These are phyloP conservation scores for Harpegnathos saltator DNA, from an alignment of 1,140 invertebrate genomes.

Conservation along the genomic window DNA sequence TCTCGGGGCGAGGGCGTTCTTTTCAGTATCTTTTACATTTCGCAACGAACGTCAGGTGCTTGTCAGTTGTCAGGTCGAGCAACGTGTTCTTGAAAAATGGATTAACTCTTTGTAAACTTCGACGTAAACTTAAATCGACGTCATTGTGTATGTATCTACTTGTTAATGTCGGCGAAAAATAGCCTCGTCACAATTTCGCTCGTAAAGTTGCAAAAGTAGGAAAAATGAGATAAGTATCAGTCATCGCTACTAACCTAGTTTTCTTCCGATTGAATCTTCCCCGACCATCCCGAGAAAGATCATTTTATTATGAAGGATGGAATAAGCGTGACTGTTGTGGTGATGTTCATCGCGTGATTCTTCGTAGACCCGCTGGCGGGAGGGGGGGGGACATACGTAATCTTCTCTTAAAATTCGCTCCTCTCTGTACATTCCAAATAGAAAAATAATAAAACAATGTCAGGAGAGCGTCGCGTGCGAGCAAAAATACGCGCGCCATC, in stretches of 20 bases:
- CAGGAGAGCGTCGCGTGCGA: slow-evolving; percentile 19
- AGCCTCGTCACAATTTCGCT: background rate
- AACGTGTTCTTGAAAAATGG: slow-evolving; percentile 4
- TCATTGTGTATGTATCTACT: background rate
- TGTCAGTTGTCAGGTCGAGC: slow-evolving; percentile 25
- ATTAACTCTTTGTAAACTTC: background rate
- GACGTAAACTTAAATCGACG: background rate
- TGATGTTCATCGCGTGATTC: background rate
- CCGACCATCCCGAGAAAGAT: background rate
- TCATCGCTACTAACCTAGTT: slow-evolving; percentile 4
- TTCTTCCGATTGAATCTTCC: background rate
- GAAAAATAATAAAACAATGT: slow-evolving; percentile 39
- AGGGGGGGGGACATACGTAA: too few species aligned
- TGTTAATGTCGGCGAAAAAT: background rate
- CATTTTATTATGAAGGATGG: background rate
- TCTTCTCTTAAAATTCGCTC: too few species aligned
- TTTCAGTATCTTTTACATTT: background rate
- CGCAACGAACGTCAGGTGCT: slow-evolving; percentile 24
- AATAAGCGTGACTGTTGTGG: background rate
- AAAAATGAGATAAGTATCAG: slow-evolving; percentile 17
- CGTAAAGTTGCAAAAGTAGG: slow-evolving; percentile 12
- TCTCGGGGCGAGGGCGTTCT: background rate
- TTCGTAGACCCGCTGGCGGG: background rate
- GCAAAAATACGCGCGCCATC: slow-evolving; percentile 35
- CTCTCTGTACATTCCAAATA: background rate